Percentiles rank a stretch among this genome's conserved stretches.
Conservation (phyloP, 2,797 vertebrate species). For the Mormyrus hasselquistii region DNA sequence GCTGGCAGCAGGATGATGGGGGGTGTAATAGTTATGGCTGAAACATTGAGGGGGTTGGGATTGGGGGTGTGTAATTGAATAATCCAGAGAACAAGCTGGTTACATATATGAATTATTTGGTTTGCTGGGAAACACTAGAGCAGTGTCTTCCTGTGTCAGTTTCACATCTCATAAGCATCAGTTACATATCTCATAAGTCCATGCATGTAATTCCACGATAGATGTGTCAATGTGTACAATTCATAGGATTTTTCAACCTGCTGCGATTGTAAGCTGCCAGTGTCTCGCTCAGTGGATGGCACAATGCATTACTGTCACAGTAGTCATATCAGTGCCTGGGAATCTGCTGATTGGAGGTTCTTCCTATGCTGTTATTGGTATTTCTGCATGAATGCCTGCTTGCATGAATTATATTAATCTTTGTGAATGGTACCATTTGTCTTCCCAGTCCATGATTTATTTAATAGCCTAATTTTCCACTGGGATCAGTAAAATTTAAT, state of each 20-base stretch:
- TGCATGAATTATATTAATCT: slow-evolving; percentile 53
- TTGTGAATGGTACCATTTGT: neutral
- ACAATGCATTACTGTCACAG: neutral
- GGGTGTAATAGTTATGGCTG: neutral
- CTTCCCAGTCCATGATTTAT: neutral
- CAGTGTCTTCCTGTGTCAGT: neutral
- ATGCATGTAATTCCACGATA: neutral
- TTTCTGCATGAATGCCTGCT: slow-evolving; percentile 59
- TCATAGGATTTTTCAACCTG: neutral
- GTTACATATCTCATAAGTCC: neutral
- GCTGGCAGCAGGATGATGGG: neutral
- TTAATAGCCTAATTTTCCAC: neutral
- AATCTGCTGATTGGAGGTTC: slow-evolving; percentile 17
- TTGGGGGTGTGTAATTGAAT: neutral
- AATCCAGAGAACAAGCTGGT: neutral
- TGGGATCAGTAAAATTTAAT: neutral
- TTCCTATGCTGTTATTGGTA: slow-evolving; percentile 41
- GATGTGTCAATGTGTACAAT: neutral
- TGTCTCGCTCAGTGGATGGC: neutral
- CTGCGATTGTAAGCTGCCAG: neutral
- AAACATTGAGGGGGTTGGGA: neutral
- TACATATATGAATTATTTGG: neutral
- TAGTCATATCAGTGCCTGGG: slow-evolving; percentile 1
- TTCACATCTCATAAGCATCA: neutral
- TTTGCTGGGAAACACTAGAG: neutral